Base-by-base conservation (phyloP, 2,113 vertebrate genomes). In the Ictidomys tridecemlineatus region DNA sequence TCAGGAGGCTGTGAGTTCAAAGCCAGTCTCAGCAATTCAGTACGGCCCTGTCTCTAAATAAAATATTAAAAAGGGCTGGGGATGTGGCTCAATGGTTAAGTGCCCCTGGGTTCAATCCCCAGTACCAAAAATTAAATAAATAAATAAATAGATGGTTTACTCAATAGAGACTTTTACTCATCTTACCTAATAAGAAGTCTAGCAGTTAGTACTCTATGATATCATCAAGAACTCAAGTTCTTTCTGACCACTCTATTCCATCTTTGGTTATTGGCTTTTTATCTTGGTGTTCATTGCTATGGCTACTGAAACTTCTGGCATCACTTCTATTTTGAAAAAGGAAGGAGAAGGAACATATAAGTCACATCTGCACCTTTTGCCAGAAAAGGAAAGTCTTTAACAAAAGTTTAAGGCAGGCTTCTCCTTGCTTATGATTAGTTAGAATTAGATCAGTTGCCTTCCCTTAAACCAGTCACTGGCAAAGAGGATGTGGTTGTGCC, bases 101-200 rank as follows among this genome's bases (percentile, higher is more conserved):
- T 32, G 30, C 67, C 67, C 16, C 32, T 34, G 16, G 13, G 30
- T 69, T 69, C 67, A 69, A 69, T 69, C 18, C 32, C 32, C 32
- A 17, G 12, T 34, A 69, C 14, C 13, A 69, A 69, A 30, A 30
- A 32, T 22, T 58, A 24, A 58, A 58, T 58, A 58, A 58, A 58
- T 58, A 58, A 34, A 30, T 11, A 65, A 13, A 65, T 45, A 45
- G 45, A 61, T 79, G 82, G 73, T 45, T 78, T 93, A 83, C 89
- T 91, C 53, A 92, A 87, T 53, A 61, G 2, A 91, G 72, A 74
- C 16, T n/a, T 74, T n/a, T 48, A 88, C 22, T 89, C 58, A 65
- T 89, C 32, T 89, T n/a, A 42, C 61, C 80, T 93, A 90, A 32
- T 45, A 77, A 53, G 34, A 80, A 94, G 69, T 73, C 77, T 51